A percentile compares a stretch with the other conserved stretches of the same genome.
phyloP scores from a whole-genome alignment of 2,113 vertebrate species.

The Prochilodus magdalenae region DNA sequence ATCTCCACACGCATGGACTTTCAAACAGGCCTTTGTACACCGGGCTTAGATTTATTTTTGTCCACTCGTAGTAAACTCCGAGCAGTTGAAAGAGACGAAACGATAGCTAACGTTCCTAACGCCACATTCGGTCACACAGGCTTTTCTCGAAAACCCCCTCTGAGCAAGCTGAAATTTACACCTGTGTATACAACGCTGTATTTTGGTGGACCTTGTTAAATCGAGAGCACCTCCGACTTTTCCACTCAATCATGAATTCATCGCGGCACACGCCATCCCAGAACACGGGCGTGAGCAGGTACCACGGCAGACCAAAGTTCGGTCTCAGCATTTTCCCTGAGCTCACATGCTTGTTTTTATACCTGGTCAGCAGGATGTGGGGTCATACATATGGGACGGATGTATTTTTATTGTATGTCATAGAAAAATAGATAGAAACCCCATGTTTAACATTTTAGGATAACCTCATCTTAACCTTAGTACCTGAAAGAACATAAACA shows the following conservation, averaged over 20 bases:
- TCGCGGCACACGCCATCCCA: neutral
- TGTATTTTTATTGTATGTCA: no score
- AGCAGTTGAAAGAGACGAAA: neutral
- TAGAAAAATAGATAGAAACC: no score
- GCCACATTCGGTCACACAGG: conserved; percentile 1
- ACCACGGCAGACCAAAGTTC: conserved; percentile 4
- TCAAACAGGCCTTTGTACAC: neutral
- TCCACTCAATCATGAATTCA: conserved; percentile 55
- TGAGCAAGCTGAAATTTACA: conserved; percentile 40
- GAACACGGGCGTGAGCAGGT: conserved; percentile 15
- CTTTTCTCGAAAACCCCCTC: neutral
- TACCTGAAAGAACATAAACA: no score
- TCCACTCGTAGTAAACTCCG: neutral
- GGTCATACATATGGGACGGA: neutral
- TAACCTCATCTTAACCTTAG: no score
- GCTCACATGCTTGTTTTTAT: conserved; percentile 8
- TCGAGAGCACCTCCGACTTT: conserved; percentile 44
- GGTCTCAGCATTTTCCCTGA: conserved; percentile 48
- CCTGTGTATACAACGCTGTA: conserved; percentile 48
- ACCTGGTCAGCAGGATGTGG: neutral
- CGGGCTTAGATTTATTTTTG: conserved; percentile 9
- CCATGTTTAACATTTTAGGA: no score
- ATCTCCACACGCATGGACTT: neutral
- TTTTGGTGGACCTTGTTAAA: conserved; percentile 51
- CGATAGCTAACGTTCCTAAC: neutral